A percentile compares a stretch with the other conserved stretches of the same genome.
These are phyloP conservation scores for Smutsia temminckii DNA, from an alignment of 2,797 vertebrate species.

Conservation along the genomic window DNA sequence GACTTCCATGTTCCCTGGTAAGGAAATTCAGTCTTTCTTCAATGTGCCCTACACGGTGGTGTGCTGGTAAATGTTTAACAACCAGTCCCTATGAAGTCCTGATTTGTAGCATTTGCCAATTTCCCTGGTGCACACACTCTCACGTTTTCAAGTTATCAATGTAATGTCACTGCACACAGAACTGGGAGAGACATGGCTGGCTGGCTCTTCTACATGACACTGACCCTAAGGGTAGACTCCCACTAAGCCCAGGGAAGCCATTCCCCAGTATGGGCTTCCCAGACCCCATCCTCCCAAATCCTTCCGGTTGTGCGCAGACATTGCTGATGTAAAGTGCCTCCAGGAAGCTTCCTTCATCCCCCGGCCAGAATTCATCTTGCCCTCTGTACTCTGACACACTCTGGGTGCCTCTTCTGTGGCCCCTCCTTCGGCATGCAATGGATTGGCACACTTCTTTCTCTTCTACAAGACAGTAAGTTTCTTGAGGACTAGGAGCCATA, in stretches of 20 bases:
- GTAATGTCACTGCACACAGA: neutral
- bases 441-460: neutral
- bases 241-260: neutral
- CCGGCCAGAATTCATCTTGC: neutral
- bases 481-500: neutral
- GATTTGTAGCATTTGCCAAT: neutral
- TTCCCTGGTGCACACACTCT: neutral
- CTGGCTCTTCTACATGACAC: neutral
- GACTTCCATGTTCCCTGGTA: constrained; percentile 16
- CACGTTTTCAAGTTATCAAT: neutral
- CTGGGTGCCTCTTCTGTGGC: neutral
- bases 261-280: neutral
- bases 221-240: neutral
- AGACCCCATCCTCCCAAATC: neutral
- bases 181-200: neutral
- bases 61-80: neutral
- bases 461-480: neutral
- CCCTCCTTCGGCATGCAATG: neutral
- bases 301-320: neutral
- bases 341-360: neutral
- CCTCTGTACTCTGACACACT: neutral
- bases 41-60: neutral
- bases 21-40: neutral
- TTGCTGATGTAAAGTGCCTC: neutral
- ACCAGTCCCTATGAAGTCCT: neutral